These are phyloP conservation scores for Oreochromis grahami DNA, from an alignment of 2,797 vertebrate genomes.

Conservation along the genomic window DNA sequence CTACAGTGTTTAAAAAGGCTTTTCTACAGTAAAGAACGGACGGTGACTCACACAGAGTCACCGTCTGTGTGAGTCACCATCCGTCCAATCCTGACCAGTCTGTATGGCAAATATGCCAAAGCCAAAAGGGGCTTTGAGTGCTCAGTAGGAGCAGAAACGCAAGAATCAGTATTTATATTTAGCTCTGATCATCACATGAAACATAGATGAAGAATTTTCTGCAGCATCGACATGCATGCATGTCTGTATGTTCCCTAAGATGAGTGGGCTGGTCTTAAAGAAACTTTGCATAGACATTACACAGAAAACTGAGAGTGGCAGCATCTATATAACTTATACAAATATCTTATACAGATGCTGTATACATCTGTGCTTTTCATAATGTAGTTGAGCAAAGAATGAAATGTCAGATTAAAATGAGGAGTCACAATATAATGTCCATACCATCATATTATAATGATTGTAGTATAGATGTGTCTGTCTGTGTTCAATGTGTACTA, in stretches of 20 bases:
- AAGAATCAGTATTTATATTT: no score
- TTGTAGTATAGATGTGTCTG: background rate
- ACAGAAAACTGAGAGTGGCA: background rate
- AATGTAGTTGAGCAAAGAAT: background rate
- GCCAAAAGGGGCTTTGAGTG: no score
- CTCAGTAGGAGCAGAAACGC: no score
- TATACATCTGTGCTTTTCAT: background rate
- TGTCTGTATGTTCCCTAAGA: no score
- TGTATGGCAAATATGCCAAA: no score
- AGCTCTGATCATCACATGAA: no score
- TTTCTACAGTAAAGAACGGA: background rate
- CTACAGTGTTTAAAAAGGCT: background rate
- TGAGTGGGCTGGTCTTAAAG: fast-evolving
- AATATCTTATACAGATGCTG: fast-evolving
- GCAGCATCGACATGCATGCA: no score
- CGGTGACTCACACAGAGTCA: fast-evolving
- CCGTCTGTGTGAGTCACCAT: no score
- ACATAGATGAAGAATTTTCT: no score
- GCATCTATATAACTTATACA: fast-evolving
- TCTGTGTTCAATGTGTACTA: fast-evolving
- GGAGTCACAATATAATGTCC: fast-evolving
- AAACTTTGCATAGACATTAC: fast-evolving
- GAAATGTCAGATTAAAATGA: background rate
- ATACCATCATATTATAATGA: fast-evolving
- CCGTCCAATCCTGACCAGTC: no score